Evolutionary conservation across 2,888 invertebrate genomes (phyloP).

Genomic region (Lutraria lutraria): DNA sequence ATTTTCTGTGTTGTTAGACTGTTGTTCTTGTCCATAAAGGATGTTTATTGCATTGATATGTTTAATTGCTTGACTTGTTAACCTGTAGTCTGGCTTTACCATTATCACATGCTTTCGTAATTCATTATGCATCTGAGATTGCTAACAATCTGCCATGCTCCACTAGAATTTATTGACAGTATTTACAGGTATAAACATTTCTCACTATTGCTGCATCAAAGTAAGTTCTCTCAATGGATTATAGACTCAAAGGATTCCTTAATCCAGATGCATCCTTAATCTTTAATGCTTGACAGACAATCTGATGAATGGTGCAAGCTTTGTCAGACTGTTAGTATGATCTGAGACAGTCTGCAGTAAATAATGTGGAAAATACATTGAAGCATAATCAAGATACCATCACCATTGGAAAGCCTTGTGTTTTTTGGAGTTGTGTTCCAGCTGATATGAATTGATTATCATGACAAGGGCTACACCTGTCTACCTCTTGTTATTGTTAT

Average conservation of each 20-base stretch:
- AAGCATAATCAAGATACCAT: not conserved
- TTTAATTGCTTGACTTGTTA: not conserved
- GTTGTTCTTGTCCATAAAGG: too few species aligned
- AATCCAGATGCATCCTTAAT: conserved; percentile 18
- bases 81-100: not conserved
- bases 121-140: not conserved
- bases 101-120: not conserved
- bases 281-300: not conserved
- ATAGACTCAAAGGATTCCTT: not conserved
- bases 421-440: not conserved
- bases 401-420: not conserved
- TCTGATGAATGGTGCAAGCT: not conserved
- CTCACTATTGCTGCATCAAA: not conserved
- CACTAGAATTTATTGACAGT: not conserved
- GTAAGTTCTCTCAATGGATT: not conserved
- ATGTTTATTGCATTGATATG: not conserved
- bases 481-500: conserved; percentile 18
- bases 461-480: conserved; percentile 32
- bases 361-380: conserved; percentile 9
- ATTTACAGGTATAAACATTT: not conserved
- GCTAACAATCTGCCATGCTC: not conserved
- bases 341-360: not conserved
- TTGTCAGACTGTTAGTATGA: conserved; percentile 6
- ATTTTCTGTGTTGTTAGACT: too few species aligned
- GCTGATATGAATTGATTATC: conserved; percentile 26